Evolutionary conservation across 2,888 invertebrate species (phyloP), one percentile per base, ranked within the genome.

Genomic region (Chloroclystis v-ata): DNA sequence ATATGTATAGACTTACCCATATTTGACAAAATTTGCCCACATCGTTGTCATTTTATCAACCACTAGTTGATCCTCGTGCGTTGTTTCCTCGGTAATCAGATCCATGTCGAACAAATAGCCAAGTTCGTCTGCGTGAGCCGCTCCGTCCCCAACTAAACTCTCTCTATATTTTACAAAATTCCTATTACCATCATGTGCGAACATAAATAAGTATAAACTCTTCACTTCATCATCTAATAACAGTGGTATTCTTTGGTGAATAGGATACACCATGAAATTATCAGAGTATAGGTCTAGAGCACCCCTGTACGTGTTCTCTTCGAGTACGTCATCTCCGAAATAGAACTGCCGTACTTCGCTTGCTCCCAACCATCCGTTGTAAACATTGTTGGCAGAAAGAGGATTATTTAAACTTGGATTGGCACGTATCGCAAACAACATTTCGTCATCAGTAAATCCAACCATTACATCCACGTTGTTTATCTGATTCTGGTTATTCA

Each of bases 21-120:
- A 65, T 62, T 75, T 77, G 6, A 60, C 69, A 54, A 75, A 75
- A 49, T 76, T 76, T 0, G 72, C 48, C 76, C 76, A 76, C 32
- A 76, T 39, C 4, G 69, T 63, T 4, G 75, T 75, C 8, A 76
- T 57, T 9, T 63, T 62, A 37, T 75, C 70, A 24, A 75, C 65
- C 1, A 66, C 51, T 1, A 66, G 46, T 48, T 69, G 67, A 44
- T 76, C 76, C 37, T 64, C 59, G 10, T 52, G 46, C 1, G 59
- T 54, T 1, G 65, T 63, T 10, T 52, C 52, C 4, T 61, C 52
- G 7, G 49, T 47, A 45, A 70, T 52, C 13, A 57, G 65, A 0
- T 58, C 60, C 7, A 67, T 52, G 33, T 75, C 72, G 41, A 72
- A 77, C 6, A 76, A 49, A 51, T 75, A 77, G 14, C 71, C 61